Percentiles rank a stretch among this genome's conserved stretches.
These are phyloP conservation scores for Calcarius lapponicus DNA, from an alignment of 2,797 vertebrate species.

Conservation along the genomic window DNA sequence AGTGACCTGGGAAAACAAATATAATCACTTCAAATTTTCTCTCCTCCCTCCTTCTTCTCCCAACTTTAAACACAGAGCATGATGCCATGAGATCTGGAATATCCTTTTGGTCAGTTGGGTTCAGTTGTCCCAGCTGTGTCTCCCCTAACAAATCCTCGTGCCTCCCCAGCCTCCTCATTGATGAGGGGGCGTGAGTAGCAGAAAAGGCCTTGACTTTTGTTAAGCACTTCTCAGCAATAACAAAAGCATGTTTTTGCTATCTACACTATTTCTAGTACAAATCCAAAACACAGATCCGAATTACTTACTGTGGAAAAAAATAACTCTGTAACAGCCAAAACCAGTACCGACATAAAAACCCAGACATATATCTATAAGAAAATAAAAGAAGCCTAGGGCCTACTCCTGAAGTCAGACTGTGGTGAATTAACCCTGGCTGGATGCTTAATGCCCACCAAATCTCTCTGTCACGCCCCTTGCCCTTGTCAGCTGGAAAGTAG, in stretches of 20 bases:
- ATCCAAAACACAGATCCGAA: neutral
- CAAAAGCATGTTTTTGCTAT: neutral
- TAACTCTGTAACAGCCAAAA: too few relatives aligned
- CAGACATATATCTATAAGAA: neutral
- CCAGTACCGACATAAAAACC: neutral
- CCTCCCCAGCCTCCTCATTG: neutral
- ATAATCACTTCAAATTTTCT: neutral
- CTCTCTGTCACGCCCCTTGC: fast-evolving
- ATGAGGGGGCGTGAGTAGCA: neutral
- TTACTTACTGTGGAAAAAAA: neutral
- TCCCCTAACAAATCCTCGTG: neutral
- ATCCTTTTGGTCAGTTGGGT: neutral
- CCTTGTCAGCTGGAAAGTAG: fast-evolving
- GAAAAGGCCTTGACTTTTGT: neutral
- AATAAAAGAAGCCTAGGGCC: neutral
- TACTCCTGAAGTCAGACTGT: neutral
- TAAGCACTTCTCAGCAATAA: neutral
- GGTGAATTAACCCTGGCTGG: neutral
- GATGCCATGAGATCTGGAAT: too few relatives aligned
- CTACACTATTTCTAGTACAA: neutral
- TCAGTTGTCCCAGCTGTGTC: neutral
- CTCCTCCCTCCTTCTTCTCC: neutral
- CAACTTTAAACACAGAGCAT: neutral
- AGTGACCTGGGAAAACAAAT: neutral
- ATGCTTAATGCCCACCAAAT: too few relatives aligned